phyloP scores from a whole-genome alignment of 2,113 vertebrate genomes.

The Notarius lentiginosus region DNA sequence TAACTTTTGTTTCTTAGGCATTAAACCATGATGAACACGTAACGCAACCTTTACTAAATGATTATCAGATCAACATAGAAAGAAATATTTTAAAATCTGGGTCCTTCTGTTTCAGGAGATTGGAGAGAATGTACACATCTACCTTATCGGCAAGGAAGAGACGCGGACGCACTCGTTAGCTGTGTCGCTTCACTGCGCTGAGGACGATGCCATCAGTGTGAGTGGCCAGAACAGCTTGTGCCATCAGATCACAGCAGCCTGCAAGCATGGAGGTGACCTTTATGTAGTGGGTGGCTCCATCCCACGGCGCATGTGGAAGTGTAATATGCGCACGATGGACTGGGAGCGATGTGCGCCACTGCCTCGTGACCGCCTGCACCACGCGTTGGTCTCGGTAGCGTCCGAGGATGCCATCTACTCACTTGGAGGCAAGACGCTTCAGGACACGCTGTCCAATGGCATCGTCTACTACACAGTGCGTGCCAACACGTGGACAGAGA shows the following conservation, averaged over 20 bases:
- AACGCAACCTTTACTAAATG: not conserved
- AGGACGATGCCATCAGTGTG: conserved; percentile 90
- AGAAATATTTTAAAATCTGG: not conserved
- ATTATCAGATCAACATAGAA: not conserved
- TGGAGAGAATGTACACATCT: conserved; percentile 96
- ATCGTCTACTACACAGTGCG: conserved; percentile 94
- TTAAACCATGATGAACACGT: not conserved
- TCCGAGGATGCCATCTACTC: conserved; percentile 93
- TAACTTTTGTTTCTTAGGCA: not conserved
- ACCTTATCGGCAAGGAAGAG: conserved; percentile 95
- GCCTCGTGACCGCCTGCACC: conserved; percentile 92
- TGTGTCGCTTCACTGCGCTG: conserved; percentile 91
- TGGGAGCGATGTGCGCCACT: conserved; percentile 97
- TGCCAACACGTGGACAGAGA: conserved; percentile 97
- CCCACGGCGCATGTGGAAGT: conserved; percentile 98
- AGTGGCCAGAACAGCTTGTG: conserved; percentile 97
- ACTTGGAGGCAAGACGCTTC: conserved; percentile 91
- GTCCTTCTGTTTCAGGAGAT: conserved; percentile 79
- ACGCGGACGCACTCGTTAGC: conserved; percentile 92
- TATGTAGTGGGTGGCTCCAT: conserved; percentile 97
- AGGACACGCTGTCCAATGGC: conserved; percentile 94
- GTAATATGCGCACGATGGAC: conserved; percentile 97
- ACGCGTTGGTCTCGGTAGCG: conserved; percentile 90
- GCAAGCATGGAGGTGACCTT: conserved; percentile 92
- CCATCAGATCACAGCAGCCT: conserved; percentile 97